Base-by-base conservation (phyloP, 2,113 vertebrate species). In the Trinectes maculatus region DNA sequence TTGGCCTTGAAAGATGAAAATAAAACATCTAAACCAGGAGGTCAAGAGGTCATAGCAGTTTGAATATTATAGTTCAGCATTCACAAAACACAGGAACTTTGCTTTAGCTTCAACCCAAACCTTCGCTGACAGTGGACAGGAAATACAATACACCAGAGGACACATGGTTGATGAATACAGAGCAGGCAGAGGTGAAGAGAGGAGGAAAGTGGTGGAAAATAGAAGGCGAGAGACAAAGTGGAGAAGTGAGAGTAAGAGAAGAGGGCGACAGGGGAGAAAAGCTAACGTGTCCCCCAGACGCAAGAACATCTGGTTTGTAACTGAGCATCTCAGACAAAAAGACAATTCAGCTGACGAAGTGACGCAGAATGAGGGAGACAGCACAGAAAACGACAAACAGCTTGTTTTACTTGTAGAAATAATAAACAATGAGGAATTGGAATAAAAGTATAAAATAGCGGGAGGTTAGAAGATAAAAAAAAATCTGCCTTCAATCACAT, bases 291-390 rank as follows among this genome's bases (percentile, higher is more conserved):
- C 65, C 72, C 37, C 33, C 80, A 87, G 82, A 78, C 64, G 25
- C 49, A 12, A 54, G 46, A 73, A 61, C 85, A 85, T 87, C 82
- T 87, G 85, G 47, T 79, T 74, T 80, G 31, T 61, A 54, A 71
- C 51, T 25, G 28, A 61, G 60, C 1, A 1, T 56, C 62, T 77
- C 70, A 78, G 77, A 75, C 75, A 53, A 59, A 49, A 24, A 44
- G 8, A 47, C 9, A 47, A 68, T 0, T 18, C n/a, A 19, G 29
- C 6, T 21, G 5, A 49, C 34, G 3, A 3, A 33, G 1, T 13
- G 1, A 47, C 6, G 9, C 24, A 12, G 34, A 42, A 33, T 16
- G 6, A 73, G 34, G 39, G 11, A 57, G 26, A 29, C 16, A 39
- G 57, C 26, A 62, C 21, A 53, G n/a, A 49, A 19, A 51, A 71